phyloP scores from a whole-genome alignment of 2,888 invertebrate genomes.

The Branchellion lobata region DNA sequence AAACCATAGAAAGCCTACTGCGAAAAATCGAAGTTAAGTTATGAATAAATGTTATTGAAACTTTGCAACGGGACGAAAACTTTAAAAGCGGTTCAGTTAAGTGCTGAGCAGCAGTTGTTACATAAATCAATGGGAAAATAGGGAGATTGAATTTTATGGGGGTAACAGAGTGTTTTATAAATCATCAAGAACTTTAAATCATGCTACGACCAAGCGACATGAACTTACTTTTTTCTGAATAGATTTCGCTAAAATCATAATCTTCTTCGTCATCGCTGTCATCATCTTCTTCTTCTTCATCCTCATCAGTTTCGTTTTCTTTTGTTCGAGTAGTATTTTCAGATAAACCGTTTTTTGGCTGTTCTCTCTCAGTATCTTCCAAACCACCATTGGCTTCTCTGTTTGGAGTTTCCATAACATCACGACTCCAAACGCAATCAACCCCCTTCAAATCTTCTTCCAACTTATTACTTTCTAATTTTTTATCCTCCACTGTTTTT shows the following conservation, averaged over 20 bases:
- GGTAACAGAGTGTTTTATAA: too few relatives aligned
- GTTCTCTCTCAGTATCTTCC: not conserved
- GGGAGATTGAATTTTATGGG: too few relatives aligned
- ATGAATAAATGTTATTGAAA: too few relatives aligned
- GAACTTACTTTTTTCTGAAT: conserved; percentile 1
- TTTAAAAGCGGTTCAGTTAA: not conserved
- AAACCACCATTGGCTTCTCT: not conserved
- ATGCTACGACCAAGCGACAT: too few relatives aligned
- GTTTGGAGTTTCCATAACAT: too few relatives aligned
- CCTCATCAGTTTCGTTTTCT: conserved; percentile 5
- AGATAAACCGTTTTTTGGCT: not conserved
- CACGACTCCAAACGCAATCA: too few relatives aligned
- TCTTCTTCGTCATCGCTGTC: not conserved
- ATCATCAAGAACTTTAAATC: too few relatives aligned
- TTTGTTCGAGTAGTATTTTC: not conserved
- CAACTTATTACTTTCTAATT: too few relatives aligned
- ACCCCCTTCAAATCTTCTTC: not conserved
- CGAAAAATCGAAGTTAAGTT: too few relatives aligned
- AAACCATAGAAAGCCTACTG: not conserved
- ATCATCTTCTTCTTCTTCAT: conserved; percentile 5
- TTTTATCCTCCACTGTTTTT: too few relatives aligned
- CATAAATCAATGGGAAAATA: too few relatives aligned
- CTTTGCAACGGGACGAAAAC: too few relatives aligned
- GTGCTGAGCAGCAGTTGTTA: not conserved
- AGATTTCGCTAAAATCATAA: not conserved